Evolutionary conservation across 2,113 vertebrate genomes (phyloP).

Genomic region (Nycticebus coucang): DNA sequence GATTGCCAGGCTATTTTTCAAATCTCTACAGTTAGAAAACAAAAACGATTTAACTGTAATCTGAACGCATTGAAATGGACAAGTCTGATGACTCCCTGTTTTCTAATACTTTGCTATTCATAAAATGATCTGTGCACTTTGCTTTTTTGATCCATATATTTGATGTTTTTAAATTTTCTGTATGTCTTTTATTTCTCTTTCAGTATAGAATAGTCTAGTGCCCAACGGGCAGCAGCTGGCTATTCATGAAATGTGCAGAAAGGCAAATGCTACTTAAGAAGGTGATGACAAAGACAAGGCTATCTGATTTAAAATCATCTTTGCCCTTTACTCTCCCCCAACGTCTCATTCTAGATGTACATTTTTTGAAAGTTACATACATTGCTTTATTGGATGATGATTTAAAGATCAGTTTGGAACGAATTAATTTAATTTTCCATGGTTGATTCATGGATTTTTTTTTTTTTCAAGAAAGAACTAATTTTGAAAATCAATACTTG

Average conservation of each 20-base stretch:
- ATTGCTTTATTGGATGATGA: background rate
- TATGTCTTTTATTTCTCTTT: background rate
- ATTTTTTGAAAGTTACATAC: background rate
- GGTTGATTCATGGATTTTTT: background rate
- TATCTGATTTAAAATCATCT: background rate
- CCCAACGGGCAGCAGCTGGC: background rate
- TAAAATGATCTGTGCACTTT: background rate
- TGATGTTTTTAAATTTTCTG: background rate
- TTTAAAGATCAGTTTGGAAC: background rate
- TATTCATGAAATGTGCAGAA: background rate
- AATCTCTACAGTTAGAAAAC: background rate
- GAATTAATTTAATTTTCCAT: slow-evolving; percentile 12
- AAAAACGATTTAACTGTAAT: background rate
- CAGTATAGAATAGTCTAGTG: background rate
- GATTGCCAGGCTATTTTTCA: background rate
- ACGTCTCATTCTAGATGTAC: background rate
- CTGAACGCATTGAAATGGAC: background rate
- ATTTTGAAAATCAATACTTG: background rate
- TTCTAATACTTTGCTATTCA: background rate
- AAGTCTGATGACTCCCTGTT: background rate
- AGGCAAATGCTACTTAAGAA: background rate
- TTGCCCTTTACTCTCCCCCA: background rate
- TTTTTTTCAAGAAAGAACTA: background rate
- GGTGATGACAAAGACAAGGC: background rate
- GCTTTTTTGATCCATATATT: background rate